phyloP scores from a whole-genome alignment of 2,797 vertebrate species.

The Erethizon dorsatum region DNA sequence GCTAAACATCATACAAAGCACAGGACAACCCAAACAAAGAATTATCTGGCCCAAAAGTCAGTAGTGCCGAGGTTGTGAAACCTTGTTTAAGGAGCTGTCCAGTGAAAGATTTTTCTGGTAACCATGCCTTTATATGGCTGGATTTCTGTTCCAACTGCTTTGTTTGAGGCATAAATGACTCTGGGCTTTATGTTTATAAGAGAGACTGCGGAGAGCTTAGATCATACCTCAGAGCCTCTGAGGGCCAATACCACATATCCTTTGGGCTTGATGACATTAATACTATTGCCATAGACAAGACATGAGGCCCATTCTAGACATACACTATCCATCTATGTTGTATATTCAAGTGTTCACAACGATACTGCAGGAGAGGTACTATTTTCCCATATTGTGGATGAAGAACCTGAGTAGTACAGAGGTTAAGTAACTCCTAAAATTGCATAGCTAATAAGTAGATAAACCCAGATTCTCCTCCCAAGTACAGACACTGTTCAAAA shows the following conservation, averaged over 20 bases:
- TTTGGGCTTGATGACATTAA: neutral
- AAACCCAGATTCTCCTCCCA: neutral
- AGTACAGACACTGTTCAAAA: neutral
- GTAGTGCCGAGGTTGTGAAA: neutral
- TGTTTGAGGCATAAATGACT: constrained; percentile 57
- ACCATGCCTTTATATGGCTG: constrained; percentile 67
- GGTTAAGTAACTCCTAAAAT: constrained; percentile 34
- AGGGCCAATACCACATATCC: neutral
- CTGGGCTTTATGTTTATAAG: constrained; percentile 67
- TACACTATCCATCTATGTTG: neutral
- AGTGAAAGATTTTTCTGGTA: constrained; percentile 50
- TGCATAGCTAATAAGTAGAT: neutral
- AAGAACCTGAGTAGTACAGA: constrained; percentile 14
- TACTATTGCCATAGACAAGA: neutral
- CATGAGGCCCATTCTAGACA: neutral
- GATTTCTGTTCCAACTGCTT: constrained; percentile 63
- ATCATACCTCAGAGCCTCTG: neutral
- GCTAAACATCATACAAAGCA: neutral
- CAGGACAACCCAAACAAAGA: neutral
- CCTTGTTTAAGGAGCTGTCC: neutral
- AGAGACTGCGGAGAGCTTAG: constrained; percentile 21
- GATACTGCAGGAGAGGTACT: no score
- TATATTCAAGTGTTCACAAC: neutral
- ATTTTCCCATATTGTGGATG: neutral
- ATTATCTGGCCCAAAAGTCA: neutral